These are phyloP conservation scores for Melanchra persicariae DNA, from an alignment of 2,888 invertebrate genomes.

Conservation along the genomic window DNA sequence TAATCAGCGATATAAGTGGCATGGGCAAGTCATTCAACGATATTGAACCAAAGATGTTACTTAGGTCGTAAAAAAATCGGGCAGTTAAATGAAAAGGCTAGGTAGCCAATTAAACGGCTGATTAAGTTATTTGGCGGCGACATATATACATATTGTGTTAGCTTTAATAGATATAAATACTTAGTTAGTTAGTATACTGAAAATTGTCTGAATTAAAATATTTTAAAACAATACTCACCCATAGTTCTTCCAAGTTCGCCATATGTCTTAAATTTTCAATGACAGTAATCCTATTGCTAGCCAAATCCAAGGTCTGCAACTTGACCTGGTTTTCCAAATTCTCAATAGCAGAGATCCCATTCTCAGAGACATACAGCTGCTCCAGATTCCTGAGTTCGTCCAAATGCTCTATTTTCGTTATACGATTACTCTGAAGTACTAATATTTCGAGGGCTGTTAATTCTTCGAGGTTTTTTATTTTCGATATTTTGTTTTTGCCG, in stretches of 20 bases:
- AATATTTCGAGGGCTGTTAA: slow-evolving; percentile 94
- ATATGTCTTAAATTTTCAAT: slow-evolving; percentile 96
- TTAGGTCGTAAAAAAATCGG: no score
- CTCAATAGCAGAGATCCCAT: slow-evolving; percentile 95
- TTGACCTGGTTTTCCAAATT: slow-evolving; percentile 93
- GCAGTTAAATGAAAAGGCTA: no score
- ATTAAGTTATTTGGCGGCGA: no score
- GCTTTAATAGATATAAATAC: no score
- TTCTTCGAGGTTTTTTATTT: slow-evolving; percentile 95
- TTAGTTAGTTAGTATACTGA: no score
- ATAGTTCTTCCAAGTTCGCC: slow-evolving; percentile 96
- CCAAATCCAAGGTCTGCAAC: slow-evolving; percentile 97
- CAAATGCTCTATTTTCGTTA: slow-evolving; percentile 96
- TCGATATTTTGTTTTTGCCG: slow-evolving; percentile 98
- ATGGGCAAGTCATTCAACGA: no score
- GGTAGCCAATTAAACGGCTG: no score
- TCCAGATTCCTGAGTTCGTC: slow-evolving; percentile 93
- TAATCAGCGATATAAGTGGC: no score
- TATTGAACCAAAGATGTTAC: no score
- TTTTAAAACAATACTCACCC: slow-evolving; percentile 92
- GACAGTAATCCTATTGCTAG: slow-evolving; percentile 95
- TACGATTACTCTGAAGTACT: slow-evolving; percentile 97
- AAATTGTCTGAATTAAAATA: no score
- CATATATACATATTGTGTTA: no score
- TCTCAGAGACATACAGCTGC: slow-evolving; percentile 98